phyloP scores from a whole-genome alignment of 2,797 vertebrate species.

The Miichthys miiuy region DNA sequence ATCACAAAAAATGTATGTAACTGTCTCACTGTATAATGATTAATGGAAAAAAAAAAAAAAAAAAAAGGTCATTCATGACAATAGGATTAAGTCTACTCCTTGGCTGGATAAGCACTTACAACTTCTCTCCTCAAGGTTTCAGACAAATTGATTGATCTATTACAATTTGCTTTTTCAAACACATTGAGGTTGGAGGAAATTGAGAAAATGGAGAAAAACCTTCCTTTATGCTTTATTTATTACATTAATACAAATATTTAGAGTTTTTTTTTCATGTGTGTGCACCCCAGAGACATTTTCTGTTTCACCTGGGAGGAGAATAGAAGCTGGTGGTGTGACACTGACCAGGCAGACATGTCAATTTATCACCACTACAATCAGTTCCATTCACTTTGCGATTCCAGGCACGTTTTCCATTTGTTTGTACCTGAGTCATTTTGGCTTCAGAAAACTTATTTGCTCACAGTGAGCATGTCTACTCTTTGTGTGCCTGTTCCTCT shows the following conservation, averaged over 20 bases:
- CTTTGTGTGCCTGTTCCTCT: not conserved
- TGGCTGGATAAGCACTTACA: not conserved
- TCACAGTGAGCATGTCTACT: not conserved
- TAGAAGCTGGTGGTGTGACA: not conserved
- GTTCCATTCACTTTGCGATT: slow-evolving; percentile 22
- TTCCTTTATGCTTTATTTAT: no score
- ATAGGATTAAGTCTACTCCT: not conserved
- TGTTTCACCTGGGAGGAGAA: not conserved
- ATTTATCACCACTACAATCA: slow-evolving; percentile 2
- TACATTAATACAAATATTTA: not conserved
- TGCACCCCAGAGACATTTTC: not conserved
- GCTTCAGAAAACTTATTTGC: slow-evolving; percentile 6
- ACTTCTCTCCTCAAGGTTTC: not conserved
- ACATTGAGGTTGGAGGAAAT: not conserved
- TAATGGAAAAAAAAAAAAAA: no score
- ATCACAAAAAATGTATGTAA: no score
- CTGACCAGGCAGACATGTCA: not conserved
- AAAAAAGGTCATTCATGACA: not conserved
- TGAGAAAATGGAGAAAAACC: not conserved
- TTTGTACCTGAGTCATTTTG: slow-evolving; percentile 2
- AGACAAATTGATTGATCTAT: not conserved
- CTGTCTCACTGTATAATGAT: no score
- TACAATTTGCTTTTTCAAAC: not conserved
- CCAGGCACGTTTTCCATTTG: slow-evolving; percentile 52
- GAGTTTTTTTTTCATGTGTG: not conserved